phyloP scores from a whole-genome alignment of 2,113 vertebrate species.

The Uropsilus gracilis region DNA sequence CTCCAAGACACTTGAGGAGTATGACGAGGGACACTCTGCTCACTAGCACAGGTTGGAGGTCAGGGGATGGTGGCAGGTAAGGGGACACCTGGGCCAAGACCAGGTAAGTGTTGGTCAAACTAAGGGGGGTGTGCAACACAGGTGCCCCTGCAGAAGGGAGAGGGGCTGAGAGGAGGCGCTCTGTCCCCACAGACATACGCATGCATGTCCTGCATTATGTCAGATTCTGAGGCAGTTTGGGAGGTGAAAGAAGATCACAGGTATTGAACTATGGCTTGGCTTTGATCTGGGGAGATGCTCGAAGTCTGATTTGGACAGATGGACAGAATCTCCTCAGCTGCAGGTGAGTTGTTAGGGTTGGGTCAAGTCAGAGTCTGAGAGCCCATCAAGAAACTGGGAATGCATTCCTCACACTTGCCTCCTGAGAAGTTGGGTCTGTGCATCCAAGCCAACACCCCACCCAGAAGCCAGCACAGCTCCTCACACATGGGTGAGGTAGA shows the following conservation, averaged over 20 bases:
- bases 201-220: not conserved
- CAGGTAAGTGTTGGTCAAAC: not conserved
- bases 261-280: not conserved
- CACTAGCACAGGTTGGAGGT: not conserved
- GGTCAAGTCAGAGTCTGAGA: not conserved
- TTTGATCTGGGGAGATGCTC: not conserved
- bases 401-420: not conserved
- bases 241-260: too few species aligned
- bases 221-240: not conserved
- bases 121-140: rapidly evolving
- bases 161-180: not conserved
- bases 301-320: too few species aligned
- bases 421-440: not conserved
- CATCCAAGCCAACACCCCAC: too few species aligned
- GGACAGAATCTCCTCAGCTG: not conserved
- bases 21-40: not conserved
- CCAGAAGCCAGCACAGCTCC: not conserved
- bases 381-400: not conserved
- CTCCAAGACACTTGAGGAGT: not conserved
- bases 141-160: not conserved
- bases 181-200: too few species aligned
- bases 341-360: not conserved
- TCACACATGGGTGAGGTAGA: rapidly evolving
- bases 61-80: too few species aligned
- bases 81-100: not conserved